These are phyloP conservation scores for Nycticorax nycticorax DNA, from an alignment of 2,113 vertebrate species.

Conservation along the genomic window DNA sequence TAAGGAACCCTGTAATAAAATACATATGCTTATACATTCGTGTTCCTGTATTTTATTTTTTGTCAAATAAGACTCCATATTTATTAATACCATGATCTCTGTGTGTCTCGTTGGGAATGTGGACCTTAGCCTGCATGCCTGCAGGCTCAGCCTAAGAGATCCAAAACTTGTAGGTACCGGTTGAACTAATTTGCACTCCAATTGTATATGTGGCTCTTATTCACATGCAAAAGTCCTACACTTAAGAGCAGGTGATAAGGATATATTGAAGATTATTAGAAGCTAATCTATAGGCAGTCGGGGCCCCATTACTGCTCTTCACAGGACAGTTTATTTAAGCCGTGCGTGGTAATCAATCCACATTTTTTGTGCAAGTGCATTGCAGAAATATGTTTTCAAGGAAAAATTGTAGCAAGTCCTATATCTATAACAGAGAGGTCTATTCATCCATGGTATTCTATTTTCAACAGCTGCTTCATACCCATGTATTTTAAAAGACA, in stretches of 20 bases:
- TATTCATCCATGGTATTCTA: not conserved
- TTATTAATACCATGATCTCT: not conserved
- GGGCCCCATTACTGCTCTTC: not conserved
- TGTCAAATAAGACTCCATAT: not conserved
- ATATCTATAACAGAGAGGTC: not conserved
- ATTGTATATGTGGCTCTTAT: not conserved
- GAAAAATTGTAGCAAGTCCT: not conserved
- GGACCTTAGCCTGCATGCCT: not conserved
- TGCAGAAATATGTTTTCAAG: not conserved
- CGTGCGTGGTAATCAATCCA: not conserved
- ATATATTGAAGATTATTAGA: not conserved
- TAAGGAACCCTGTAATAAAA: not conserved
- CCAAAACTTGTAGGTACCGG: not conserved
- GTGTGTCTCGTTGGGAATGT: not conserved
- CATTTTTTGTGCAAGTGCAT: not conserved
- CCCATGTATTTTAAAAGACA: not conserved
- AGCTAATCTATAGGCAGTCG: not conserved
- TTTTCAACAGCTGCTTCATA: constrained; percentile 49
- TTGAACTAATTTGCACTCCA: not conserved
- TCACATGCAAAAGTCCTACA: not conserved
- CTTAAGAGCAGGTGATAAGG: not conserved
- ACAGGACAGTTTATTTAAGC: not conserved
- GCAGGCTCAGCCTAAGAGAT: not conserved
- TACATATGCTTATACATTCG: not conserved
- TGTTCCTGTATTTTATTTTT: not conserved